Evolutionary conservation across 1,140 invertebrate genomes (phyloP), one percentile per base, ranked within the genome.

Genomic region (Atta texana): DNA sequence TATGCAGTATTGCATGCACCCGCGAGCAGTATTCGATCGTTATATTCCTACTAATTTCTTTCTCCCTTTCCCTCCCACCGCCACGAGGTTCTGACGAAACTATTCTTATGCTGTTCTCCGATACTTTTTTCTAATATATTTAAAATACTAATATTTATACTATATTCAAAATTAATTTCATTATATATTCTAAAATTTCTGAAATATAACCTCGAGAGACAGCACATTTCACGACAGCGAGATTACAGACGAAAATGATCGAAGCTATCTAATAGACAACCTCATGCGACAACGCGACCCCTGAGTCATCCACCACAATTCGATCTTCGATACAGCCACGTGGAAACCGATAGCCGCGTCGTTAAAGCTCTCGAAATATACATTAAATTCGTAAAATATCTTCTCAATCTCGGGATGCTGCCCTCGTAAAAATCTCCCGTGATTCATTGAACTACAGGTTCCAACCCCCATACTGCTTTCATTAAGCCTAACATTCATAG

Each of bases 221-320:
- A 16, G 18, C 10, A 3, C 34, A n/a, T 59, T 31, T 51, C 12
- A 12, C 66, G n/a, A 59, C 12, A 51, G 31, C 49, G 4, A 34
- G 24, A 39, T 24, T 18, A 28, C 28, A 14, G 18, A 28, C 16
- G n/a, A 51, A n/a, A 44, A 69, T 24, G 34, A 44, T 72, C 39
- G 55, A 74, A 28, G 55, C 55, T 7, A 18, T 12, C 53, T 18
- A 59, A 61, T 16, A 55, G 61, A 12, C 16, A 57, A 55, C n/a
- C 39, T 8, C 12, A 24, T 82, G 24, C 24, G 34, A 59, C 24
- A 16, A 72, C 55, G 68, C 53, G 39, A 82, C 39, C 55, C 44
- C 39, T 84, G 80, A 84, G 69, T 84, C 80, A 84, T 84, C 69
- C 57, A 24, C 55, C 24, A 18, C 39, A 24, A 84, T 74, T 82